phyloP scores from a whole-genome alignment of 2,888 invertebrate genomes.

The Lycophotia porphyrea region DNA sequence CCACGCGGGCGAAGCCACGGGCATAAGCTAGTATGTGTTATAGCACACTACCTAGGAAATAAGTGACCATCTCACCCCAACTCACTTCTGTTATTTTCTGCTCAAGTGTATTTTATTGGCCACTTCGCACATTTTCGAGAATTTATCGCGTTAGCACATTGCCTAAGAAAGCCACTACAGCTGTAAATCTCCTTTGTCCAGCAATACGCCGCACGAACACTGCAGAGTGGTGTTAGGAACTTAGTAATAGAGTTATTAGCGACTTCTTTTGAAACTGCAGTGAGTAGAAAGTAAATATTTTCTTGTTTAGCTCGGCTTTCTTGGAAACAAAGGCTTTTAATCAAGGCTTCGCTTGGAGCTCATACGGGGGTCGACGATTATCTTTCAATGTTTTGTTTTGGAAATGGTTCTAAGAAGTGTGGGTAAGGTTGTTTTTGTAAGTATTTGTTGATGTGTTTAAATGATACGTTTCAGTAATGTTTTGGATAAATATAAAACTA shows the following conservation, averaged over 20 bases:
- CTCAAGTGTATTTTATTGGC: constrained; percentile 46
- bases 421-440: constrained; percentile 23
- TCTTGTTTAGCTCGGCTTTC: constrained; percentile 65
- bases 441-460: neutral
- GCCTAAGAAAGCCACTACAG: constrained; percentile 16
- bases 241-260: constrained; percentile 79
- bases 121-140: constrained; percentile 45
- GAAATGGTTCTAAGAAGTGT: constrained; percentile 14
- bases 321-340: constrained; percentile 67
- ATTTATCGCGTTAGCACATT: constrained; percentile 46
- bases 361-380: constrained; percentile 47
- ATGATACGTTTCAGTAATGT: neutral
- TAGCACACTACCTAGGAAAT: constrained; percentile 2
- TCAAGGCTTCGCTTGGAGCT: constrained; percentile 53
- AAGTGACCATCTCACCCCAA: constrained; percentile 1
- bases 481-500: neutral
- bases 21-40: too few relatives aligned
- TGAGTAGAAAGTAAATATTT: constrained; percentile 74
- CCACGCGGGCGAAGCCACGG: too few relatives aligned
- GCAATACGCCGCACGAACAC: constrained; percentile 55
- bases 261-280: constrained; percentile 64
- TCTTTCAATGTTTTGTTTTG: constrained; percentile 48
- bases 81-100: constrained; percentile 24
- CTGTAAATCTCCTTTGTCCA: constrained; percentile 63
- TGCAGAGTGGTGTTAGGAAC: constrained; percentile 71